These are phyloP conservation scores for Papilio elwesi DNA, from an alignment of 2,888 invertebrate genomes.

Conservation along the genomic window DNA sequence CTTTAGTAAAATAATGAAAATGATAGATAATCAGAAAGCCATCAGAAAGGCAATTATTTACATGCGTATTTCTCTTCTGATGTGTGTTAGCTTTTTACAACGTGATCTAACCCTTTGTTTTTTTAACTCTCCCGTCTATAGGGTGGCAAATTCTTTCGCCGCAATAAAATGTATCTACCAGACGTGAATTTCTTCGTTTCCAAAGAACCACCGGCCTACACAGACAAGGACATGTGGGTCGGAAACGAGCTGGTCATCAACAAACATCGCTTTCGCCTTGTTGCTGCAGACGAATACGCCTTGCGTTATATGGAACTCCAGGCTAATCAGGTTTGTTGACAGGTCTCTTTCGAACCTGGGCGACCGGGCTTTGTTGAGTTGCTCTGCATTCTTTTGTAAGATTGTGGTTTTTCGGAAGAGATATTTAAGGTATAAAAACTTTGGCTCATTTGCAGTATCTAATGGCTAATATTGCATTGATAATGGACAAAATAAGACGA, in stretches of 20 bases:
- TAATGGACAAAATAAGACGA: slow-evolving; percentile 90
- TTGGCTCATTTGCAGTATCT: slow-evolving; percentile 83
- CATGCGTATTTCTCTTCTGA: too few species aligned
- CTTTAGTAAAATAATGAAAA: too few species aligned
- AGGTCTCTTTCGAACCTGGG: background rate
- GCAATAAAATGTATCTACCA: slow-evolving; percentile 88
- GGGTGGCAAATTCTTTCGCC: slow-evolving; percentile 87
- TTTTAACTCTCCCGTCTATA: background rate
- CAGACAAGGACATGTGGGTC: slow-evolving; percentile 92
- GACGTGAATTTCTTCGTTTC: slow-evolving; percentile 88
- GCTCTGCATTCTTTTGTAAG: too few species aligned
- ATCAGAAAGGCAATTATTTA: too few species aligned
- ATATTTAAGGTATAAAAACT: background rate
- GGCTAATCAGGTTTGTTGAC: slow-evolving; percentile 85
- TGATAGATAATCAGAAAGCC: too few species aligned
- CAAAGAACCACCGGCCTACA: slow-evolving; percentile 89
- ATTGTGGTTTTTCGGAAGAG: background rate
- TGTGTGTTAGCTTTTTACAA: too few species aligned
- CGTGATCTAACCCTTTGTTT: too few species aligned
- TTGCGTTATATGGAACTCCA: slow-evolving; percentile 94
- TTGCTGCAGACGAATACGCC: slow-evolving; percentile 94
- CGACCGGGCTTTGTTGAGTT: too few species aligned
- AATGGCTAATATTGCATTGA: slow-evolving; percentile 87
- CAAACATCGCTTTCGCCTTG: slow-evolving; percentile 90
- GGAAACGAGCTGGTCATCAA: slow-evolving; percentile 91